Conservation (phyloP, 2,888 invertebrate genomes). For the Antitype chi region DNA sequence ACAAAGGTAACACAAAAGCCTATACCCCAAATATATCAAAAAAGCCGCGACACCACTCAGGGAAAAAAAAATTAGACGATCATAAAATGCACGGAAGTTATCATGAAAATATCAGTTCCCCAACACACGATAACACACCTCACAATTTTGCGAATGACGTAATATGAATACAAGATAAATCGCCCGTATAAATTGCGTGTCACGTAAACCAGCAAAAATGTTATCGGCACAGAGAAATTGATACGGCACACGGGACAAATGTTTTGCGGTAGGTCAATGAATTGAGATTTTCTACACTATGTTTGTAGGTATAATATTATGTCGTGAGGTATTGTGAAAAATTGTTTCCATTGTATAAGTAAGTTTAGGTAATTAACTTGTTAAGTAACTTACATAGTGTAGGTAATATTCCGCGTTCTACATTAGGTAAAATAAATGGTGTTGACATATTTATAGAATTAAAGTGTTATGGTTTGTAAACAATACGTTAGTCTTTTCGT, state of each 20-base stretch:
- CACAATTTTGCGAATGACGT: slow-evolving; percentile 85
- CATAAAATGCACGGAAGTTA: slow-evolving; percentile 78
- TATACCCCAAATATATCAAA: not conserved
- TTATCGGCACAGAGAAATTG: slow-evolving; percentile 87
- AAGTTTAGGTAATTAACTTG: no score
- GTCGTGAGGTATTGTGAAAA: not conserved
- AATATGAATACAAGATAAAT: slow-evolving; percentile 89
- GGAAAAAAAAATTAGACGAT: slow-evolving; percentile 61
- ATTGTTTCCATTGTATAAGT: not conserved
- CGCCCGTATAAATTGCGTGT: slow-evolving; percentile 88
- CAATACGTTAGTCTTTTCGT: no score
- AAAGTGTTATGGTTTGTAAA: no score
- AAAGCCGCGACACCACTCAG: slow-evolving; percentile 27
- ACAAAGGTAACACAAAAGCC: not conserved
- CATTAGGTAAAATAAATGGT: no score
- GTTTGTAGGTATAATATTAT: slow-evolving; percentile 7
- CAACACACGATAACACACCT: slow-evolving; percentile 85
- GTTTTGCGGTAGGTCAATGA: slow-evolving; percentile 84
- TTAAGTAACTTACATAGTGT: no score
- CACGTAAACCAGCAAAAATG: slow-evolving; percentile 89
- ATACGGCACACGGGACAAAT: slow-evolving; percentile 82
- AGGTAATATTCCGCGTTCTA: no score
- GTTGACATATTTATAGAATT: no score
- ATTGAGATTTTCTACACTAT: slow-evolving; percentile 71
- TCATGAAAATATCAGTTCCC: slow-evolving; percentile 77